Conservation (phyloP, 2,797 vertebrate genomes). For the Loris lydekkerianus region DNA sequence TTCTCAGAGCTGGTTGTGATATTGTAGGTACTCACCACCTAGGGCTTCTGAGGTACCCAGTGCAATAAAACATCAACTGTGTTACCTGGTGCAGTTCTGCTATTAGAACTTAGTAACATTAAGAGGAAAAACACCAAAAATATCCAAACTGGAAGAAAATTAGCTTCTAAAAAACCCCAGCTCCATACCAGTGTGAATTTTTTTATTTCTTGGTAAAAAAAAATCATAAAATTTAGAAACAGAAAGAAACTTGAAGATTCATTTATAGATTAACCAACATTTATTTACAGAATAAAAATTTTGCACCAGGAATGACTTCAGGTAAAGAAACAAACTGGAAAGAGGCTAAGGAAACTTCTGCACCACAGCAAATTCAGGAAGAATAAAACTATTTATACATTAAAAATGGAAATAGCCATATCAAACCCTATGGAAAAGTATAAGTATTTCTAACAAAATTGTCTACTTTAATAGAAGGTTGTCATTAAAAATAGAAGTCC, state of each 20-base stretch:
- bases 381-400: background rate
- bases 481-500: background rate
- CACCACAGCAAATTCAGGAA: background rate
- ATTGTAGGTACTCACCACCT: background rate
- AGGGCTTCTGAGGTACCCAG: background rate
- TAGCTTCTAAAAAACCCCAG: background rate
- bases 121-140: background rate
- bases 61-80: background rate
- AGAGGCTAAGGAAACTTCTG: background rate
- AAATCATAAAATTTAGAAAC: background rate
- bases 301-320: background rate
- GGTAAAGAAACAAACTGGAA: background rate
- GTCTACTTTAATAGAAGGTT: background rate
- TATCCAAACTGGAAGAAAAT: background rate
- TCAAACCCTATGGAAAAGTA: background rate
- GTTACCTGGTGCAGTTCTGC: background rate
- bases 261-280: slow-evolving; percentile 20
- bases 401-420: background rate
- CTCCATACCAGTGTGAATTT: background rate
- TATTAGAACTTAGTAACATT: background rate
- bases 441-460: slow-evolving; percentile 7
- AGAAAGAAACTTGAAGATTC: slow-evolving; percentile 42
- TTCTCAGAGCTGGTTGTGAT: background rate
- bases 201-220: background rate
- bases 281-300: slow-evolving; percentile 17